Evolutionary conservation across 2,797 vertebrate genomes (phyloP).

Genomic region (Bucorvus abyssinicus): DNA sequence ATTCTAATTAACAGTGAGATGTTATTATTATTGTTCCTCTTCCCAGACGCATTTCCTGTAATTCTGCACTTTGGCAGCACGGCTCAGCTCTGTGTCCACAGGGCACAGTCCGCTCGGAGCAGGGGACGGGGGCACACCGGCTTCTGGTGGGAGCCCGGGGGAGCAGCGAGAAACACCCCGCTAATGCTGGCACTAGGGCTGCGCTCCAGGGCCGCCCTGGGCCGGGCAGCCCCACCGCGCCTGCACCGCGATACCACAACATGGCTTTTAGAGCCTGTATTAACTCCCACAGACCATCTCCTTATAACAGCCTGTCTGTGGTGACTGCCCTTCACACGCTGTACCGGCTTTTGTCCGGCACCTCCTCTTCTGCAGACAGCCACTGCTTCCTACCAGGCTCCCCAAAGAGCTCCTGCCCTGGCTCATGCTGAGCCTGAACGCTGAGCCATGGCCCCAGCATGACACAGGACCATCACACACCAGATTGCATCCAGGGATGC

Average conservation of each 20-base stretch:
- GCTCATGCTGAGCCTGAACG: rapidly evolving
- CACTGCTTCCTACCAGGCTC: not conserved
- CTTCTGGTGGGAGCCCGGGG: not conserved
- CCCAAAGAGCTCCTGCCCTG: rapidly evolving
- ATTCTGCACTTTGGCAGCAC: not conserved
- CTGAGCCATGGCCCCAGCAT: rapidly evolving
- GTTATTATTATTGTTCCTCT: no score
- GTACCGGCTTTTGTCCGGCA: rapidly evolving
- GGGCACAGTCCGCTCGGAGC: not conserved
- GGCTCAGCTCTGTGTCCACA: rapidly evolving
- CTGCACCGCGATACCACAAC: rapidly evolving
- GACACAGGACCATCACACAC: rapidly evolving
- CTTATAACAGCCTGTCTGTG: rapidly evolving
- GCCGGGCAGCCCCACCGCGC: not conserved
- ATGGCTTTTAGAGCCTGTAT: not conserved
- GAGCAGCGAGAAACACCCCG: not conserved
- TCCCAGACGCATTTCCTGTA: no score
- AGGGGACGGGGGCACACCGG: rapidly evolving
- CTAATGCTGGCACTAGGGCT: not conserved
- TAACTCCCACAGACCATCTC: not conserved
- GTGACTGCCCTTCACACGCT: rapidly evolving
- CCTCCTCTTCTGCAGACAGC: not conserved
- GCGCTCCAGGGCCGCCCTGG: rapidly evolving
- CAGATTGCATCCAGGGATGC: rapidly evolving
- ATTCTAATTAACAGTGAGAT: no score